Base-by-base conservation (phyloP, 1,140 invertebrate species). In the Apis mellifera region DNA sequence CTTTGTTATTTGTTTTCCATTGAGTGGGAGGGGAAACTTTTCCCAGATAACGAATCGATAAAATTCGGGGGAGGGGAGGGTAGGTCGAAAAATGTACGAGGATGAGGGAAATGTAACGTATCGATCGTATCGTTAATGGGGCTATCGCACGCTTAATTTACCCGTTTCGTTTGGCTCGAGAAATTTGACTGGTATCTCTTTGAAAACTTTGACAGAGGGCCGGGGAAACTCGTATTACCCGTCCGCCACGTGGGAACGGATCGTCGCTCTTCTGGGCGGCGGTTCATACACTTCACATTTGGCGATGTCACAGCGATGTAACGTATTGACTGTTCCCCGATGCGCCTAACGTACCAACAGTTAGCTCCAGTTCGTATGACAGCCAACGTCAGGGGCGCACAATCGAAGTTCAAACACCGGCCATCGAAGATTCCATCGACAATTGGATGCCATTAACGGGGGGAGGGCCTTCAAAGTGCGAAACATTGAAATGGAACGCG, bases 261-360 rank as follows among this genome's bases (percentile, higher is more conserved):
- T 66, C 82, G 83, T 82, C 77, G 84, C 88, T 86, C 88, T 89
- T n/a, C n/a, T 86, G 85, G 2, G 32, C 32, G 32, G 4, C 32
- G 84, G 84, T 84, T 89, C 87, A 86, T 83, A 83, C 86, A 83
- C 86, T 84, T 90, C 86, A 86, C 84, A 65, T 81, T 54, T 55
- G 69, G 69, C 50, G 74, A 78, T 90, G 90, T 90, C 90, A 90
- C 79, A n/a, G 82, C 79, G 71, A 52, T 83, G 80, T 91, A 89
- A 91, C 90, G 85, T 91, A 90, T 91, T 88, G 90, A 91, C 89
- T 91, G 82, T 78, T 84, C 78, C 70, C 68, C 69, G 74, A 78
- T 82, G 70, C 89, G 84, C 86, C 86, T 84, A 89, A 42, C 84
- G 86, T 87, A 76, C 80, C 82, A 90, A 89, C 84, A 89, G 89